Base-by-base conservation (phyloP, 1,140 invertebrate species). In the Diorhabda sublineata region DNA sequence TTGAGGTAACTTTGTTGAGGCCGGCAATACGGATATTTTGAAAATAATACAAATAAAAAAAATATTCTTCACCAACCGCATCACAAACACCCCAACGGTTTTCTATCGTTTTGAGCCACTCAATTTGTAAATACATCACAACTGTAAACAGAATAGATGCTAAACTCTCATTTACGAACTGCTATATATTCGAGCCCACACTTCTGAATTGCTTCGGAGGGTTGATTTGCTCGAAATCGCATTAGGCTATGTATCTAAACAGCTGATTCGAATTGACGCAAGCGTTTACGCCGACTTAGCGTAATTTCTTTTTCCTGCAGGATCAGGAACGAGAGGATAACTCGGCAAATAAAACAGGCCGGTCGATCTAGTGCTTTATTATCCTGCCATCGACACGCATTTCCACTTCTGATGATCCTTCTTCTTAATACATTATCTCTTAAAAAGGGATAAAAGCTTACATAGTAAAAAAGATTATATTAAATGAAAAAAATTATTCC, bases 91-190 rank as follows among this genome's bases (percentile, higher is more conserved):
- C 63, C n/a, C 3, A 8, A 41, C 45, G 5, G 11, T 64, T 47
- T 56, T 9, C 45, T 26, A 8, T 52, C 11, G n/a, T 6, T 45
- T 45, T 41, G n/a, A 26, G 41, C n/a, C n/a, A 56, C 26, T 41
- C 42, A 56, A 56, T 56, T 64, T 57, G 63, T 45, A 64, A 64
- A 64, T 45, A 64, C 63, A 64, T 64, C 63, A 64, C 63, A 64
- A 45, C 41, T 52, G 9, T 42, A 45, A 52, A 64, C 45, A 56
- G 7, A 26, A 26, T 26, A 64, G 44, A 62, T 44, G 45, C 42
- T 44, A 42, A 9, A n/a, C 8, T 44, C 0, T 44, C 9, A 42
- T 42, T 59, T 59, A 62, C 11, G 9, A n/a, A 43, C 42, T 7
- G 43, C 4, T 44, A 11, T 44, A 62, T 62, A 62, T 62, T 59